Percentiles rank a stretch among this genome's conserved stretches.
Conservation (phyloP, 2,113 vertebrate species). For the Mus pahari region DNA sequence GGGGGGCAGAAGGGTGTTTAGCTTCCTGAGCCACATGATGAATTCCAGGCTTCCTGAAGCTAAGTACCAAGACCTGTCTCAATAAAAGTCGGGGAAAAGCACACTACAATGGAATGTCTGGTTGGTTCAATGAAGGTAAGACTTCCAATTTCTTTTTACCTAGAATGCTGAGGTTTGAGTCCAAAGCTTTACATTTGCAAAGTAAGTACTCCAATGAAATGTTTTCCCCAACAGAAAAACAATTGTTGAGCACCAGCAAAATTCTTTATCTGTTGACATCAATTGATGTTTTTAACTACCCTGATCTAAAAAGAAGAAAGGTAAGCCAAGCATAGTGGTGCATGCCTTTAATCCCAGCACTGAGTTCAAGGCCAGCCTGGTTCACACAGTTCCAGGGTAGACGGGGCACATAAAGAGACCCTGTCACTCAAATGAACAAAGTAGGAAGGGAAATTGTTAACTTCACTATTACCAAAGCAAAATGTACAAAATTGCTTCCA, state of each 20-base stretch:
- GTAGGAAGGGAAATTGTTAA: background rate
- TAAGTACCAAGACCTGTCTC: background rate
- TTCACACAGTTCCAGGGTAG: background rate
- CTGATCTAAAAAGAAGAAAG: background rate
- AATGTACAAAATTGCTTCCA: conserved; percentile 36
- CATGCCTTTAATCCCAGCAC: background rate
- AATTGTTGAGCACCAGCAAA: background rate
- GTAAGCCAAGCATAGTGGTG: background rate
- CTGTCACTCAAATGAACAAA: background rate
- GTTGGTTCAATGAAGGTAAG: background rate
- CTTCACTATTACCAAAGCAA: conserved; percentile 1
- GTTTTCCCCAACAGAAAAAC: background rate
- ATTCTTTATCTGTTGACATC: background rate
- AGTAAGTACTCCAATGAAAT: background rate
- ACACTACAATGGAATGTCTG: background rate
- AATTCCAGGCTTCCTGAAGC: background rate
- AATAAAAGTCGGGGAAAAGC: background rate
- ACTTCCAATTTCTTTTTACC: no score
- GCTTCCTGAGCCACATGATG: background rate
- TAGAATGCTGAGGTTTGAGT: background rate
- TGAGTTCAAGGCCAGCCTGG: background rate
- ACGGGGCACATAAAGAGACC: background rate
- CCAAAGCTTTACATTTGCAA: background rate
- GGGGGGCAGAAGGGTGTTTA: no score
- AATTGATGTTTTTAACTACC: conserved; percentile 31